phyloP scores from a whole-genome alignment of 92 coral and sea anemone genomes.

The Phenganax marumi region DNA sequence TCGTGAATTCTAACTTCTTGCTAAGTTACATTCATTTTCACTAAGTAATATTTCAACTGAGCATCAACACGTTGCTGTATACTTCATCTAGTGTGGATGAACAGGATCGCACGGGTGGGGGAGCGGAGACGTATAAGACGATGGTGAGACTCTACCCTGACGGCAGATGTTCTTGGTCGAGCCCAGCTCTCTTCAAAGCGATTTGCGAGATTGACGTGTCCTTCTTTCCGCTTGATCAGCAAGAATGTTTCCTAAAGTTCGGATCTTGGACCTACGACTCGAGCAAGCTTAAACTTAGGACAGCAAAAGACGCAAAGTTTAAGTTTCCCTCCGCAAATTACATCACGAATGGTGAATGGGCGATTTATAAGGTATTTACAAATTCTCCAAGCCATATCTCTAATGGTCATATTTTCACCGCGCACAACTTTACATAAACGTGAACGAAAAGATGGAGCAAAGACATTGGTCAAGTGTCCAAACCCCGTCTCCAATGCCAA shows the following conservation, averaged over 20 bases:
- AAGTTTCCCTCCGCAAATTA: constrained; percentile 60
- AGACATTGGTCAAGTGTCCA: constrained; percentile 60
- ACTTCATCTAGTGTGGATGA: constrained; percentile 64
- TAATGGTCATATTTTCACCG: too few relatives aligned
- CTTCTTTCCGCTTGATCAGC: constrained; percentile 80
- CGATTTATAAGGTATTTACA: constrained; percentile 45
- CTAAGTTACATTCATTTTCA: not conserved
- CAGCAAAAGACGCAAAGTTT: constrained; percentile 51
- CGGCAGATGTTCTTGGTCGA: constrained; percentile 67
- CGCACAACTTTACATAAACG: too few relatives aligned
- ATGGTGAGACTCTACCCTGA: constrained; percentile 53
- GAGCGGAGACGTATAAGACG: constrained; percentile 61
- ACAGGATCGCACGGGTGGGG: constrained; percentile 78
- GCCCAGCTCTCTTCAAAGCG: constrained; percentile 69
- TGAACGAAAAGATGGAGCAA: too few relatives aligned
- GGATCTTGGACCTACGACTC: constrained; percentile 77
- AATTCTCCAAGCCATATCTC: too few relatives aligned
- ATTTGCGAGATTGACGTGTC: constrained; percentile 70
- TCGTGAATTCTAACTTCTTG: not conserved
- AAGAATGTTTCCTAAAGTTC: constrained; percentile 70
- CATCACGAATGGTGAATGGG: constrained; percentile 86
- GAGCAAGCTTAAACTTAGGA: constrained; percentile 54
- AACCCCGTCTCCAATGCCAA: too few relatives aligned
- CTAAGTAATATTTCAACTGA: not conserved
- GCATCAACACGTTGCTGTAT: not conserved